Percentiles rank a stretch among this genome's conserved stretches.
Conservation (phyloP, 2,888 invertebrate species). For the Sinodicranocentrus sp. region DNA sequence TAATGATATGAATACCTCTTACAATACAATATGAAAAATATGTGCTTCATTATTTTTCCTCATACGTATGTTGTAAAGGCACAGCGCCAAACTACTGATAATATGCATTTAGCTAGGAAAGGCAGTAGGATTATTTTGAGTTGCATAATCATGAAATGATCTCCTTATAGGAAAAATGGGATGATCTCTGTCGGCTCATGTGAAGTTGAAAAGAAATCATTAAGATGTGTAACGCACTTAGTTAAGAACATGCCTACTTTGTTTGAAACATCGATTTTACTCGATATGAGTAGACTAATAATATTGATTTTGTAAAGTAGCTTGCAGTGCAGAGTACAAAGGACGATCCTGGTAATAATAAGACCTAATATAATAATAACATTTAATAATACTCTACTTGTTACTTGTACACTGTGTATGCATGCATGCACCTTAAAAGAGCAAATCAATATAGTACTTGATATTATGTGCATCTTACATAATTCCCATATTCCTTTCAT, state of each 20-base stretch:
- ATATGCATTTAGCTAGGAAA: conserved; percentile 41
- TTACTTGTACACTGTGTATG: no score
- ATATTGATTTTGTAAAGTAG: conserved; percentile 35
- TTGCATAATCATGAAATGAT: conserved; percentile 66
- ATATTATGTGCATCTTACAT: no score
- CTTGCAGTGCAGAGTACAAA: not conserved
- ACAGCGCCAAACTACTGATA: not conserved
- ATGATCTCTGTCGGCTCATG: conserved; percentile 67
- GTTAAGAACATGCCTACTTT: conserved; percentile 1
- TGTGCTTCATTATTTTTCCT: no score
- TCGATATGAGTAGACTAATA: conserved; percentile 38
- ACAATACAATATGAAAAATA: no score
- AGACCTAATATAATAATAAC: no score
- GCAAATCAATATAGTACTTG: no score
- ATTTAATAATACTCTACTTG: no score
- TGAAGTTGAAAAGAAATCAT: conserved; percentile 48
- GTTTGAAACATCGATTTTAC: conserved; percentile 25
- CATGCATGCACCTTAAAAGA: no score
- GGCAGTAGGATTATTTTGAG: conserved; percentile 45
- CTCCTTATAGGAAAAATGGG: conserved; percentile 67
- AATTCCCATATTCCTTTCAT: no score
- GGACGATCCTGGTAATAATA: conserved; percentile 1
- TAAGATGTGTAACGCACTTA: not conserved
- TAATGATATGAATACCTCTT: no score
- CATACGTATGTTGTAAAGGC: no score